Evolutionary conservation across 2,888 invertebrate species (phyloP), one percentile per base, ranked within the genome.

Genomic region (Eustalomyia histrio): DNA sequence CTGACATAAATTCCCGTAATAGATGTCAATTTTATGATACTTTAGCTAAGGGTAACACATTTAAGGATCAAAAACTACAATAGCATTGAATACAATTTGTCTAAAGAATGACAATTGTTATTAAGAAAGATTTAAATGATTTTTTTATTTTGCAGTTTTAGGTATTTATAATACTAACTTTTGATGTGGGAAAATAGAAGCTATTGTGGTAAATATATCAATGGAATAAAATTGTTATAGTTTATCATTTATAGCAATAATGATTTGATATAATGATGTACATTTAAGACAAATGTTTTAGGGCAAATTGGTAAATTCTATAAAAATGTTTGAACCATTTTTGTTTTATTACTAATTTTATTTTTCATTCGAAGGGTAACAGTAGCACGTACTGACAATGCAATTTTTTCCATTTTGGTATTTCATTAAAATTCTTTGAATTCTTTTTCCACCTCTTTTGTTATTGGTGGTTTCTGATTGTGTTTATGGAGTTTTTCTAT

Each of bases 21-120:
- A 83, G 69, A 83, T 78, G 80, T 80, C 83, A 83, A 80, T 83
- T 82, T 82, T 69, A 73, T 79, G 64, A 75, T 67, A 63, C 78
- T 39, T 76, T 63, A 68, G 57, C n/a, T 47, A 33, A 35, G 71
- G 24, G 69, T 64, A 53, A n/a, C 24, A 63, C 16, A 73, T 3
- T 21, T 12, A 16, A 61, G 72, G 67, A 72, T 73, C 72, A 65
- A 39, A 29, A 60, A 33, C 12, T 18, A 68, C 39, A 79, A 73
- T 55, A 35, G 12, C 24, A 61, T 18, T 47, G 35, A 53, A 67
- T 16, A 61, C 69, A 81, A 81, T 81, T 78, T 76, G 74, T 81
- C 76, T 65, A 60, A 24, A 58, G 55, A 76, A 79, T 69, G 60
- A 50, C 65, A 72, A 72, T 72, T 74, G 73, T 53, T 71, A 16